Base-by-base conservation (phyloP, 2,888 invertebrate species). In the Lithophane socia region DNA sequence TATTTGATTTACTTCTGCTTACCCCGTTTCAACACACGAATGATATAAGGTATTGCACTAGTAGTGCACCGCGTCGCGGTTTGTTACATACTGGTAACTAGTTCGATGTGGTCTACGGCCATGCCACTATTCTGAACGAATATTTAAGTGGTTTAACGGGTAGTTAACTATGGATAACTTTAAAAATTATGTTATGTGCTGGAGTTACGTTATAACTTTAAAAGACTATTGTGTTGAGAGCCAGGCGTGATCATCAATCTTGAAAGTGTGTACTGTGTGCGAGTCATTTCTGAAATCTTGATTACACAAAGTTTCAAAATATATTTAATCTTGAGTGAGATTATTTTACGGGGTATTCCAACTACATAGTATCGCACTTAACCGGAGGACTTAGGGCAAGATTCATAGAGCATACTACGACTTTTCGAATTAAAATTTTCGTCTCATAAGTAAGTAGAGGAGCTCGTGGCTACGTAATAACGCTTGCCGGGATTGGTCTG, bases 111-210 rank as follows among this genome's bases (percentile, higher is more conserved):
- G 18, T 73, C 24, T 73, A 70, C 29, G 58, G 2, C 3, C 44
- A 54, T 16, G 69, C 10, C 8, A 63, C 60, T 83, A 83, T 84
- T 84, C 83, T 73, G 77, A 73, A 24, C 16, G 13, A 21, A 67
- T 68, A 54, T 2, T 16, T 24, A 49, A 49, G 13, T 47, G 24
- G 42, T 1, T 24, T 52, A 61, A 49, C n/a, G 13, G 37, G 29
- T 37, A 18, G 49, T 42, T 49, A 29, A 42, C 10, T 16, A 18
- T 18, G 54, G 29, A 61, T 9, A 29, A 61, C 18, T 60, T 54
- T 8, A 52, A 54, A 21, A 54, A 21, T 54, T 0, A 21, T 54
- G 21, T n/a, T 10, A n/a, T n/a, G n/a, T n/a, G n/a, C n/a, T 54
- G 54, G 3, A n/a, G 54, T 56, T 10, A 56, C 3, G n/a, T n/a